These are phyloP conservation scores for Mustela nigripes DNA, from an alignment of 2,113 vertebrate genomes.

Conservation along the genomic window DNA sequence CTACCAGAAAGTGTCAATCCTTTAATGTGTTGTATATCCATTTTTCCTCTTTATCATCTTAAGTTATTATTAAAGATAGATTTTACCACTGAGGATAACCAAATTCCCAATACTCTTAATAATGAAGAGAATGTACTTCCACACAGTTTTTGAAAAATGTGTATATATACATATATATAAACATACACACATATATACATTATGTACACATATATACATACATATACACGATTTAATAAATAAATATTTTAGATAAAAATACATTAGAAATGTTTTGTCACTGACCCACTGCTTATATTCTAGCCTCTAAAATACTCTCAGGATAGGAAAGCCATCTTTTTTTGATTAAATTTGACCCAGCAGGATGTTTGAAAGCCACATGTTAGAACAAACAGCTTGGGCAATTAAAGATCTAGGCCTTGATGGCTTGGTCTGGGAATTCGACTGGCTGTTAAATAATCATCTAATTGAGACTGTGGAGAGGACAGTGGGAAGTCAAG, in stretches of 20 bases:
- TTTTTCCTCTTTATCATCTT: neutral
- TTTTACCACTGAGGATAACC: neutral
- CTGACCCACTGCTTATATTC: neutral
- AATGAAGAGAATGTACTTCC: neutral
- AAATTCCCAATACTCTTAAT: neutral
- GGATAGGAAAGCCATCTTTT: constrained; percentile 63
- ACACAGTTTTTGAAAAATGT: neutral
- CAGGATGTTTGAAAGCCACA: constrained; percentile 72
- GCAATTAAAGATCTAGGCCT: constrained; percentile 72
- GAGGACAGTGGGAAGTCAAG: constrained; percentile 58
- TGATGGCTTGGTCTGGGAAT: constrained; percentile 71
- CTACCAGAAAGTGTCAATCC: neutral
- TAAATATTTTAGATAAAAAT: constrained; percentile 15
- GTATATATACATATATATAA: neutral
- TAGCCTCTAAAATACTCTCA: constrained; percentile 33
- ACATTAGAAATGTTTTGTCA: constrained; percentile 12
- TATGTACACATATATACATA: neutral
- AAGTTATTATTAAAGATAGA: neutral
- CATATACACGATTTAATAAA: neutral
- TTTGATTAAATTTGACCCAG: constrained; percentile 75
- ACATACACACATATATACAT: neutral
- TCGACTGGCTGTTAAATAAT: constrained; percentile 83
- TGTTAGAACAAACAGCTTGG: constrained; percentile 70
- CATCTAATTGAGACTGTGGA: constrained; percentile 77
- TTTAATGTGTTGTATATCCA: neutral